phyloP scores from a whole-genome alignment of 2,888 invertebrate genomes.

The Dryocosmus kuriphilus region DNA sequence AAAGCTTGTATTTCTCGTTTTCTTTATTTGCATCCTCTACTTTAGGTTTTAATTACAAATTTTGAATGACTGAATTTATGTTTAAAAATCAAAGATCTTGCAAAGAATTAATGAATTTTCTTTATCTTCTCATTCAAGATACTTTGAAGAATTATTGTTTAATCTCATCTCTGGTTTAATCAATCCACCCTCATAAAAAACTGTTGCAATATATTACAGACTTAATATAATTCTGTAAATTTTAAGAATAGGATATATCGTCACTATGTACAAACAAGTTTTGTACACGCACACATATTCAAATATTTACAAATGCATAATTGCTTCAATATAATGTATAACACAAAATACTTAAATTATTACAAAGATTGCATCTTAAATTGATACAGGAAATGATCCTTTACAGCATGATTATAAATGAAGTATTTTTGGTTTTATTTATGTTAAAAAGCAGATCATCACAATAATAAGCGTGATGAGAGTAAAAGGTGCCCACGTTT shows the following conservation, averaged over 20 bases:
- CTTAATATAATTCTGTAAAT: neutral
- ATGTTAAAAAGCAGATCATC: conserved; percentile 54
- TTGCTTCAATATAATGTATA: neutral
- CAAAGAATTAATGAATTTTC: too few species aligned
- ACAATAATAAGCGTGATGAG: conserved; percentile 75
- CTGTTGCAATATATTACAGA: too few species aligned
- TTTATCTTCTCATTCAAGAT: too few species aligned
- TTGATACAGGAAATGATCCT: neutral
- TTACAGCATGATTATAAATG: neutral
- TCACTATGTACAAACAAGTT: neutral
- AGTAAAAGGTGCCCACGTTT: conserved; percentile 91
- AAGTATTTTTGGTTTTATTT: conserved; percentile 6
- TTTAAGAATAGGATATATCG: too few species aligned
- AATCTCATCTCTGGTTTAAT: too few species aligned
- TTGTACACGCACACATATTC: conserved; percentile 47
- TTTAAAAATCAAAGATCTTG: too few species aligned
- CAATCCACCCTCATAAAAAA: too few species aligned
- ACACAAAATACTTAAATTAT: neutral
- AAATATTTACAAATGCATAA: conserved; percentile 48
- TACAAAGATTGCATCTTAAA: neutral
- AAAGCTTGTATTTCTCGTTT: conserved; percentile 17
- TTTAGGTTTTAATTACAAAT: neutral
- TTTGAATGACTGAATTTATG: neutral
- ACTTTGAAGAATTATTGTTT: too few species aligned
- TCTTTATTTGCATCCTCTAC: conserved; percentile 4